Percentiles rank a stretch among this genome's conserved stretches.
These are phyloP conservation scores for Pempheris klunzingeri DNA, from an alignment of 2,797 vertebrate genomes.

Conservation along the genomic window DNA sequence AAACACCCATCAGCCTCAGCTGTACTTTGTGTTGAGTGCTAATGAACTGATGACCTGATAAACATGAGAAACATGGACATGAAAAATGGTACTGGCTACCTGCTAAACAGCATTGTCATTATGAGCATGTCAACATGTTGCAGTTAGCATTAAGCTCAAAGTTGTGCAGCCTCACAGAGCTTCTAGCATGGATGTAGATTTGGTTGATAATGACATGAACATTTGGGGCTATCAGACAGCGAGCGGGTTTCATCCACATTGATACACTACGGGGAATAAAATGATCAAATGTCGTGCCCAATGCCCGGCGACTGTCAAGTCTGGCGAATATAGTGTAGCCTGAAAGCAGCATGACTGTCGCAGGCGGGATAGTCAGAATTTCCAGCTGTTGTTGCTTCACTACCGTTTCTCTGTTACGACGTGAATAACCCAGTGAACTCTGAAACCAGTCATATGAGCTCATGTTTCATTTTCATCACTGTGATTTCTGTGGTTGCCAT, in stretches of 20 bases:
- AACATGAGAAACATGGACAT: no score
- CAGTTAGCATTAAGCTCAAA: neutral
- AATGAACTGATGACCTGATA: no score
- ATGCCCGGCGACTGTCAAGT: no score
- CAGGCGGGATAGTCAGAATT: neutral
- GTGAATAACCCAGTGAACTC: neutral
- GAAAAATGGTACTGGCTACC: no score
- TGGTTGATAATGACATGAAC: conserved; percentile 13
- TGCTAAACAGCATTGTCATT: neutral
- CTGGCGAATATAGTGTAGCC: no score
- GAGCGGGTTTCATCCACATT: no score
- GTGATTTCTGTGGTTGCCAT: neutral
- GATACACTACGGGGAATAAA: no score
- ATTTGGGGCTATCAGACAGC: neutral
- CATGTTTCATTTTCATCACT: neutral
- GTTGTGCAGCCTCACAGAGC: neutral
- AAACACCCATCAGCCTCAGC: neutral
- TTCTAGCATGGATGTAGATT: conserved; percentile 15
- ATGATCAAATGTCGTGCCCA: no score
- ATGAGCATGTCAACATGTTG: neutral
- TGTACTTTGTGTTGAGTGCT: neutral
- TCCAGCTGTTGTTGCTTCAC: neutral
- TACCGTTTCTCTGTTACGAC: neutral
- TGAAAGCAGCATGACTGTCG: no score
- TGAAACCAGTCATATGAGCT: conserved; percentile 10